Percentiles rank a stretch among this genome's conserved stretches.
phyloP scores from a whole-genome alignment of 2,888 invertebrate genomes.

The Carterocephalus palaemon region DNA sequence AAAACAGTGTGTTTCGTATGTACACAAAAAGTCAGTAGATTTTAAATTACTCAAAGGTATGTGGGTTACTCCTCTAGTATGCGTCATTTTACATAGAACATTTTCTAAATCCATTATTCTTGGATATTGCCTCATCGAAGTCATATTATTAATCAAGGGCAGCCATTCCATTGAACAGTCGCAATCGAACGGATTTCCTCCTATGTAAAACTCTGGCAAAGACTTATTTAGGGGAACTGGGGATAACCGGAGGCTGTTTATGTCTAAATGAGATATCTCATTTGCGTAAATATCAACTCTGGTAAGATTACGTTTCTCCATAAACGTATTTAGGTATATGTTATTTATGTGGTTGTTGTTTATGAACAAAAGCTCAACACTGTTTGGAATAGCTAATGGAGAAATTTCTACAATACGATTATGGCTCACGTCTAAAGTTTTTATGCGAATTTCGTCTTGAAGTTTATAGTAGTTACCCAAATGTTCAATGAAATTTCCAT shows the following conservation, averaged over 20 bases:
- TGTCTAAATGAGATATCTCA: slow-evolving; percentile 88
- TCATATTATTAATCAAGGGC: slow-evolving; percentile 92
- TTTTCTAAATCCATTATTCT: slow-evolving; percentile 92
- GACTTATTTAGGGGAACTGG: slow-evolving; percentile 86
- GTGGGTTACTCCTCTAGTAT: slow-evolving; percentile 88
- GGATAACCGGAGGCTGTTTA: slow-evolving; percentile 88
- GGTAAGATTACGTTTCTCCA: slow-evolving; percentile 89
- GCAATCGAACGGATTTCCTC: slow-evolving; percentile 95
- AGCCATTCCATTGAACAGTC: slow-evolving; percentile 98
- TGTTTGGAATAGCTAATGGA: slow-evolving; percentile 90
- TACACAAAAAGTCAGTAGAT: slow-evolving; percentile 92
- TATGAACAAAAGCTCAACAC: slow-evolving; percentile 91
- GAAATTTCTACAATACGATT: slow-evolving; percentile 90
- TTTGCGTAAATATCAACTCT: slow-evolving; percentile 95
- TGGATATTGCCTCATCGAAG: slow-evolving; percentile 89
- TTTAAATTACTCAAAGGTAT: slow-evolving; percentile 86
- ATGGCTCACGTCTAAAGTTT: slow-evolving; percentile 92
- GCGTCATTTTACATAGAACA: slow-evolving; percentile 91
- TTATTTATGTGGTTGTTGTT: slow-evolving; percentile 92
- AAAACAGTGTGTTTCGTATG: slow-evolving; percentile 95
- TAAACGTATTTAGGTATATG: slow-evolving; percentile 91
- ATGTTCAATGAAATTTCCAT: slow-evolving; percentile 92
- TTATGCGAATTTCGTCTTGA: slow-evolving; percentile 87
- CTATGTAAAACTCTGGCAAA: slow-evolving; percentile 93
- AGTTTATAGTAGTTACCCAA: slow-evolving; percentile 93